phyloP scores from a whole-genome alignment of 35 echinoderm and acorn worm genomes.

The Ptychodera flava region DNA sequence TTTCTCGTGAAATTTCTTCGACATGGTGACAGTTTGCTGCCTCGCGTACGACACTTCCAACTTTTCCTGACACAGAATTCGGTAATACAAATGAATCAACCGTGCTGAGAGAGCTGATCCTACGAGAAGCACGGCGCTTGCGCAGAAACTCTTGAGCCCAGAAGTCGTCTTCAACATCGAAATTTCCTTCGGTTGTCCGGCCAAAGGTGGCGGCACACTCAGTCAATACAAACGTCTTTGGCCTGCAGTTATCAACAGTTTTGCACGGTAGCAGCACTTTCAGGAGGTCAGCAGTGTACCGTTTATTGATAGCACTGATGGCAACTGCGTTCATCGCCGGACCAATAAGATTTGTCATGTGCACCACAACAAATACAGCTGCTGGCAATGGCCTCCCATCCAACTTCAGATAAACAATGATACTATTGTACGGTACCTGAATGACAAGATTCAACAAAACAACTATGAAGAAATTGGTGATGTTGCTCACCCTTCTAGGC shows the following conservation, averaged over 20 bases:
- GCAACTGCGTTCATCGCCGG: neutral
- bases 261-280: no score
- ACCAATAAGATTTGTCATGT: neutral
- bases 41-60: no score
- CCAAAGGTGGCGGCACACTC: neutral
- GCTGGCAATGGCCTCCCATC: no score
- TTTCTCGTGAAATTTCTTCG: neutral
- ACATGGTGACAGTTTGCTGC: no score
- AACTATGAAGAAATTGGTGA: no score
- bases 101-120: neutral
- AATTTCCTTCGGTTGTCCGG: neutral
- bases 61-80: neutral
- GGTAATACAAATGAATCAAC: neutral
- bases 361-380: no score
- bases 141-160: neutral
- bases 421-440: no score
- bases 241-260: no score
- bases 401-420: no score
- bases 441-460: no score
- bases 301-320: neutral
- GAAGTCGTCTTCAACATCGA: neutral
- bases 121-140: neutral
- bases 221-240: neutral
- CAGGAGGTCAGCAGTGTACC: neutral
- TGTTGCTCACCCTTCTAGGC: no score